A percentile compares a stretch with the other conserved stretches of the same genome.
phyloP scores from a whole-genome alignment of 2,797 vertebrate species.

The Microctenopoma steveboyesi region DNA sequence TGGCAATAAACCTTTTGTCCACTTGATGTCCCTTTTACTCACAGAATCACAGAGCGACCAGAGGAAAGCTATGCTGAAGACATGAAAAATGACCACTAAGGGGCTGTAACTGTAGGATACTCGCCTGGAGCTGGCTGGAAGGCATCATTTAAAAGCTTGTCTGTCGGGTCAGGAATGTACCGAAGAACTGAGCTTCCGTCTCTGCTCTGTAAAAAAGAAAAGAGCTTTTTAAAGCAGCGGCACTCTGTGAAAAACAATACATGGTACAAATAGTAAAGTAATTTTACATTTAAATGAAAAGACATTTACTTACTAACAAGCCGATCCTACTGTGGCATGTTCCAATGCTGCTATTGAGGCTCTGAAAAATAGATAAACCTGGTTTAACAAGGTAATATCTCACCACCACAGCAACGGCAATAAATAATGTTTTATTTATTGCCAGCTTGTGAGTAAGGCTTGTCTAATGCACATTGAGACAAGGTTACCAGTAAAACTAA shows the following conservation, averaged over 20 bases:
- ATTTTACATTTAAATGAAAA: neutral
- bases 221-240: neutral
- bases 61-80: neutral
- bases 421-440: constrained; percentile 3
- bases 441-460: neutral
- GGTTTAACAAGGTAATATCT: neutral
- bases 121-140: constrained; percentile 92
- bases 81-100: constrained; percentile 6
- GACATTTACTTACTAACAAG: constrained; percentile 80
- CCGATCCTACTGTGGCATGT: constrained; percentile 88
- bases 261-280: constrained; percentile 8
- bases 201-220: constrained; percentile 74
- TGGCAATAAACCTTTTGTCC: constrained; percentile 32
- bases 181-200: constrained; percentile 91
- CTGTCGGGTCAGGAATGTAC: constrained; percentile 96
- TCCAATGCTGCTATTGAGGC: constrained; percentile 89
- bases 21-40: constrained; percentile 64
- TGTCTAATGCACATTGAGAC: neutral
- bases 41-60: constrained; percentile 6
- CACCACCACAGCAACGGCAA: neutral
- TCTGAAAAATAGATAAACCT: constrained; percentile 81
- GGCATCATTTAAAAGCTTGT: constrained; percentile 83
- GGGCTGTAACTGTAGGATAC: constrained; percentile 35
- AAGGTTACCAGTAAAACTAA: neutral
- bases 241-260: neutral